Conservation (phyloP, 2,113 vertebrate genomes). For the Mirounga angustirostris region DNA sequence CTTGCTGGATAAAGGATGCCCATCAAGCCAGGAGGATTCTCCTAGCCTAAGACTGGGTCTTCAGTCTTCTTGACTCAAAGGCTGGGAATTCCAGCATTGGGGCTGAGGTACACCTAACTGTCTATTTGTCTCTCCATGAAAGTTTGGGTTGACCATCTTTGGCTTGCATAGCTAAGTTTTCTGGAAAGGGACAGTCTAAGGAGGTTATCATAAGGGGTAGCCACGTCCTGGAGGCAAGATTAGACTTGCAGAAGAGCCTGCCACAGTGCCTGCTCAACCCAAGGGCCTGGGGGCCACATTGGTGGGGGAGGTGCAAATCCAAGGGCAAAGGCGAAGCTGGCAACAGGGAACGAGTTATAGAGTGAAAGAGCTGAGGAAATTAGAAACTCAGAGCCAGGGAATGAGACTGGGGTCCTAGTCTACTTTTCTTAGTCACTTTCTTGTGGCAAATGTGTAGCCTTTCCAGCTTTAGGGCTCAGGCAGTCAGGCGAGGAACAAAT, state of each 20-base stretch:
- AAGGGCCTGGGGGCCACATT: not conserved
- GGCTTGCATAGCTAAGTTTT: not conserved
- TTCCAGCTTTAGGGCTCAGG: not conserved
- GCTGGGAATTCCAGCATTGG: not conserved
- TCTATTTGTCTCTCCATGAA: not conserved
- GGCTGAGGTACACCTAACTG: not conserved
- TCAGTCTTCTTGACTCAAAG: not conserved
- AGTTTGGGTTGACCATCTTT: not conserved
- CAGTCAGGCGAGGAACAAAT: not conserved
- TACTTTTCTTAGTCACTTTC: not conserved
- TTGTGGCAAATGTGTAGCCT: not conserved
- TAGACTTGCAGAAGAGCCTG: not conserved
- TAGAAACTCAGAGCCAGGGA: not conserved
- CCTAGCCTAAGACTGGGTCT: not conserved
- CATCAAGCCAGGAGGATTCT: not conserved
- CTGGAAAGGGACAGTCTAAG: not conserved
- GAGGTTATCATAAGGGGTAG: not conserved
- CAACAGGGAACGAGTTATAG: not conserved
- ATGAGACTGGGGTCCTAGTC: not conserved
- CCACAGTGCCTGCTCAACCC: not conserved
- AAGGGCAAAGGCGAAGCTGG: not conserved
- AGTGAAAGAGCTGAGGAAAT: not conserved
- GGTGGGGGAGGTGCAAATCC: not conserved
- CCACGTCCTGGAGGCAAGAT: not conserved
- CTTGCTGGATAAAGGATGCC: not conserved